Evolutionary conservation across 92 coral and sea anemone species (phyloP), one percentile per base, ranked within the genome.

Genomic region (Parazoanthus swiftii): DNA sequence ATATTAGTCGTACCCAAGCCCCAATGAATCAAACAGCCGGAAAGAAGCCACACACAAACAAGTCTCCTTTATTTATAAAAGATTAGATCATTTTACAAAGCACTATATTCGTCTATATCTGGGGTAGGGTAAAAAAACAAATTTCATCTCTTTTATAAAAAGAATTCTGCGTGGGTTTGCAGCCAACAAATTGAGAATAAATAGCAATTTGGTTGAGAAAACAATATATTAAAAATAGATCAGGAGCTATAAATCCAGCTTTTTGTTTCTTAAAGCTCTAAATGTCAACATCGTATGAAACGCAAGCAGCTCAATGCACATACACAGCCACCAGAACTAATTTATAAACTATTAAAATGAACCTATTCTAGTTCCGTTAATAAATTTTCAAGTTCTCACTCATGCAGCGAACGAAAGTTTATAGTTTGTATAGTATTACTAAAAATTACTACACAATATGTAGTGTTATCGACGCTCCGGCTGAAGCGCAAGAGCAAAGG

Each of bases 201-300:
- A 77, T 77, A 77, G 13, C 81, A 77, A 38, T 77, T 39, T 10
- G 33, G 25, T 46, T n/a, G 43, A 10, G 59, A 13, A 77, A 43
- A 77, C 74, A 16, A 77, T 77, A 77, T 43, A 77, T 77, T 77
- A 39, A 43, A n/a, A 77, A 77, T 44, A 9, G 81, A 21, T 77
- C 48, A 76, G 15, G 9, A 11, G 79, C 51, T 77, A 44, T 20
- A 77, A 77, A 77, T 77, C 59, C 54, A 38, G 29, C 36, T 71
- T 7, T 71, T 1, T 26, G 14, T 25, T 71, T 71, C 76, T 71
- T 11, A 76, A 76, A 38, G 3, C n/a, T 42, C 51, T n/a, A n/a
- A 76, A 39, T 16, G 23, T 66, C 35, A 68, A 77, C 44, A 11
- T 39, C 39, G 20, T 77, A 77, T 42, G 44, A 77, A 77, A 73